Percentiles rank a stretch among this genome's conserved stretches.
Evolutionary conservation across 2,797 vertebrate species (phyloP).

Genomic region (Acanthis flammea): DNA sequence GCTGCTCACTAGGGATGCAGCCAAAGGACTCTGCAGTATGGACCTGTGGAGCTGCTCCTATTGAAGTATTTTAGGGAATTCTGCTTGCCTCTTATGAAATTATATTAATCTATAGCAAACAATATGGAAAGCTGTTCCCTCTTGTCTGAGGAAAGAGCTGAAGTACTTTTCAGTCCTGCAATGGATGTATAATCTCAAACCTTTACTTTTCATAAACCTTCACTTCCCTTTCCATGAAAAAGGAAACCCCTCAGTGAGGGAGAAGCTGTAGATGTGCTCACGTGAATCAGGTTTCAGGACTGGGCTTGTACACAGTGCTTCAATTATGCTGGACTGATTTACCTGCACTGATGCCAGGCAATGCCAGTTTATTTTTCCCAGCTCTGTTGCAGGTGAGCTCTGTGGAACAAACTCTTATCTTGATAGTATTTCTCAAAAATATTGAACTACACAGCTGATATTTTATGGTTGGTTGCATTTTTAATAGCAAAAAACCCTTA

Average conservation of each 20-base stretch:
- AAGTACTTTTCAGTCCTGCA: not conserved
- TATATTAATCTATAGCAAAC: not conserved
- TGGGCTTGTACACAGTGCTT: not conserved
- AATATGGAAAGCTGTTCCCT: not conserved
- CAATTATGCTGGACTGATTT: not conserved
- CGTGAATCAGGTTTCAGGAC: slow-evolving; percentile 7
- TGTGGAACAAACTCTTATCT: not conserved
- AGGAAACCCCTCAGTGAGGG: not conserved
- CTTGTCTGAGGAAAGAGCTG: not conserved
- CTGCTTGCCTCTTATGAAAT: not conserved
- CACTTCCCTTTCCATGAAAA: not conserved
- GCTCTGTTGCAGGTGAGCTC: not conserved
- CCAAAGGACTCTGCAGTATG: not conserved
- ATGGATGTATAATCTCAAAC: not conserved
- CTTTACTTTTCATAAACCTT: not conserved
- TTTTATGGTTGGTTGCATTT: not conserved
- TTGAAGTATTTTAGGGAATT: not conserved
- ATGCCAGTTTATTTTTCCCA: not conserved
- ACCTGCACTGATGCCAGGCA: not conserved
- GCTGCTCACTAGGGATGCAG: not conserved
- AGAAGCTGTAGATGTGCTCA: not conserved
- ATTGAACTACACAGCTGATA: not conserved
- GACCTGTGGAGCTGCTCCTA: not conserved
- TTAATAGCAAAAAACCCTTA: not conserved
- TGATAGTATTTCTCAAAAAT: not conserved